Base-by-base conservation (phyloP, 2,113 vertebrate genomes). In the Cavia porcellus region DNA sequence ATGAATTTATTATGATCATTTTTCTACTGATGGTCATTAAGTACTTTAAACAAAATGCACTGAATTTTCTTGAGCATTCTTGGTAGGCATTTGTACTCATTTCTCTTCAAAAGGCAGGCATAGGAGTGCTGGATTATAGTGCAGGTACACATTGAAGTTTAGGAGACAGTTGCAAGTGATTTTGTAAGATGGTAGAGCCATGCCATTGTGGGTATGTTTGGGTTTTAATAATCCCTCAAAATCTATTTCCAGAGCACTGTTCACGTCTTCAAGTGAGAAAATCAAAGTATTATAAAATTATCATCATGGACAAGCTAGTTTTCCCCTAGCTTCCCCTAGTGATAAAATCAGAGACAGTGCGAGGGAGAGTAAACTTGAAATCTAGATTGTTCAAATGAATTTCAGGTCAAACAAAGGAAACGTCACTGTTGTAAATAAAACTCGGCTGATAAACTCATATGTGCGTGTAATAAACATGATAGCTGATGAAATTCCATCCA, bases 261-360 rank as follows among this genome's bases (percentile, higher is more conserved):
- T 83, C 68, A 38, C 35, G 77, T 82, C 86, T 52, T 70, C 24
- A 75, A 4, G 30, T 47, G 42, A 85, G 70, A 86, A 74, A 90
- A 47, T 1, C 20, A 79, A 72, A 91, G 19, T 25, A 52, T 45
- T 88, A 32, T 6, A 32, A 38, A 42, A 84, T 25, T 66, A 57
- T 64, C 42, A 74, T 17, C 42, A 70, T 15, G 70, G 25, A 88
- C 22, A 64, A 57, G 42, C 20, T n/a, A 83, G 10, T 66, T 92
- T 90, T 50, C 7, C 28, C 30, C 19, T 32, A 52, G 52, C 12
- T 62, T 75, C n/a, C n/a, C 55, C 22, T 35, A 20, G 45, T 50
- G 77, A 93, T 61, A 93, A 87, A 90, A 87, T 77, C 45, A 97
- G n/a, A 72, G 52, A 11, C n/a, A 62, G 14, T 75, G 13, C 83